A percentile compares a stretch with the other conserved stretches of the same genome.
These are phyloP conservation scores for Adineta ricciae DNA, from an alignment of 2,888 invertebrate species.

Conservation along the genomic window DNA sequence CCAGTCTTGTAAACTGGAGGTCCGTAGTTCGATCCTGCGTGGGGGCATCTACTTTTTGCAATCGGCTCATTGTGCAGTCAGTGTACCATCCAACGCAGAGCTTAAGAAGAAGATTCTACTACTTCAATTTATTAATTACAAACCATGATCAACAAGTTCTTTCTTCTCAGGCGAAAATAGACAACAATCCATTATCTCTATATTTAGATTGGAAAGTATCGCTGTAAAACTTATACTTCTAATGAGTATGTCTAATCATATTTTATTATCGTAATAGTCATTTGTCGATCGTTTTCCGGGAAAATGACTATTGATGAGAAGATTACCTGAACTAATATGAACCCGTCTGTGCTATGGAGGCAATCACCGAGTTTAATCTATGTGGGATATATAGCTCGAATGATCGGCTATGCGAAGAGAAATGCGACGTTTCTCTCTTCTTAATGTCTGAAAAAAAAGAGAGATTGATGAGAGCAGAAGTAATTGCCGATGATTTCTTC, in stretches of 20 bases:
- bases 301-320: background rate
- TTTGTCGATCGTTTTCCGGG: too few relatives aligned
- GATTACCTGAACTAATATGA: background rate
- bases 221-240: too few relatives aligned
- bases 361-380: background rate
- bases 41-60: background rate
- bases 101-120: too few relatives aligned
- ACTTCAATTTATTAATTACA: too few relatives aligned
- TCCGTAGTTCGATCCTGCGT: conserved; percentile 11
- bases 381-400: background rate
- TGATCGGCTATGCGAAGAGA: background rate
- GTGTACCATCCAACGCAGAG: too few relatives aligned
- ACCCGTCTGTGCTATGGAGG: background rate
- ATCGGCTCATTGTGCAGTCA: too few relatives aligned
- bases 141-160: too few relatives aligned
- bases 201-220: too few relatives aligned
- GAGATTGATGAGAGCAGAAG: background rate
- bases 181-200: too few relatives aligned
- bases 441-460: background rate
- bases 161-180: too few relatives aligned
- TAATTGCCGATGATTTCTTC: background rate
- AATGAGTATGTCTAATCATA: too few relatives aligned
- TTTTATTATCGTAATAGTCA: too few relatives aligned
- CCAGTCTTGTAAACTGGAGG: conserved; percentile 15
- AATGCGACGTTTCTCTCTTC: background rate